phyloP scores from a whole-genome alignment of 2,113 vertebrate genomes.

The Bujurquina vittata region DNA sequence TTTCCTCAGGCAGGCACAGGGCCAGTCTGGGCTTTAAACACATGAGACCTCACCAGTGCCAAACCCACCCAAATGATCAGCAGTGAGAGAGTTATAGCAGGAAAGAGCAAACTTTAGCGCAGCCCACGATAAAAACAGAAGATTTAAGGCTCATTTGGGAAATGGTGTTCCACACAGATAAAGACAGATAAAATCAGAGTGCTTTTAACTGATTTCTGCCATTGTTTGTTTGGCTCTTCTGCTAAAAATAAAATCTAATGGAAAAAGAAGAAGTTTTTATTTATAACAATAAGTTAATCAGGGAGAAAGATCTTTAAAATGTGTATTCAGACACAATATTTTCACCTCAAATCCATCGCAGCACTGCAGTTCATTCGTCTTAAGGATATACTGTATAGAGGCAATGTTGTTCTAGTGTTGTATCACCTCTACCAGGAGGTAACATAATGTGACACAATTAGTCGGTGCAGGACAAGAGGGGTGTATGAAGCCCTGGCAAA shows the following conservation, averaged over 20 bases:
- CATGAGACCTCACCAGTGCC: slow-evolving; percentile 1
- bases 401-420: slow-evolving; percentile 53
- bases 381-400: slow-evolving; percentile 56
- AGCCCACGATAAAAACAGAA: slow-evolving; percentile 54
- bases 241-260: neutral
- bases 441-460: slow-evolving; percentile 51
- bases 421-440: slow-evolving; percentile 46
- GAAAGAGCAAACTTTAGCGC: slow-evolving; percentile 54
- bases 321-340: neutral
- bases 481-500: slow-evolving; percentile 34
- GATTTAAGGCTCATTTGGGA: slow-evolving; percentile 45
- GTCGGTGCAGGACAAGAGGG: slow-evolving; percentile 28
- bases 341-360: slow-evolving; percentile 35
- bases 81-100: slow-evolving; percentile 67
- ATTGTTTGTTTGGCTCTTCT: neutral
- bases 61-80: slow-evolving; percentile 49
- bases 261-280: neutral
- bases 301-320: neutral
- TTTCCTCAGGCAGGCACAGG: slow-evolving; percentile 54
- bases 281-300: neutral
- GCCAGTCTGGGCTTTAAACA: slow-evolving; percentile 52
- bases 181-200: neutral
- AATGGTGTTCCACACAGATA: slow-evolving; percentile 50
- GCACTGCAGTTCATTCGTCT: slow-evolving; percentile 34
- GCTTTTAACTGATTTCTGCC: neutral